Evolutionary conservation across 1,140 invertebrate genomes (phyloP).

Genomic region (Drosophila dunni): DNA sequence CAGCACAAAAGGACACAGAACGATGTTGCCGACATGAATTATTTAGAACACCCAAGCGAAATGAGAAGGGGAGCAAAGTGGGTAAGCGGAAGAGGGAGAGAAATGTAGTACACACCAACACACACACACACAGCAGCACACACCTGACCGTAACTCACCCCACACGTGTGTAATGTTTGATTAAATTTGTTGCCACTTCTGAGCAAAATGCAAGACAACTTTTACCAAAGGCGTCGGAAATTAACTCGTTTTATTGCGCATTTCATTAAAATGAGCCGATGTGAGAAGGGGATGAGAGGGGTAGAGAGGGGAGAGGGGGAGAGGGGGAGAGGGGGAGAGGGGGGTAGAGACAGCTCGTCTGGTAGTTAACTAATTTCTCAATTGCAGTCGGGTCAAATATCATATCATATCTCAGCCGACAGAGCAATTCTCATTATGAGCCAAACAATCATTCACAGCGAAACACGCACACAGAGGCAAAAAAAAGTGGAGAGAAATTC

Average conservation of each 20-base stretch:
- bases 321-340: neutral
- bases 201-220: constrained; percentile 4
- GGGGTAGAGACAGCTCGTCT: neutral
- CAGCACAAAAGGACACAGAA: constrained; percentile 61
- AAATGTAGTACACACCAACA: too few relatives aligned
- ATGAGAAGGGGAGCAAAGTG: constrained; percentile 5
- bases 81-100: neutral
- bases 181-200: constrained; percentile 72
- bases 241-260: constrained; percentile 73
- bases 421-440: constrained; percentile 70
- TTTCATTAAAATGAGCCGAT: constrained; percentile 34
- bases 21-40: constrained; percentile 73
- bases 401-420: constrained; percentile 62
- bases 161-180: constrained; percentile 52
- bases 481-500: neutral
- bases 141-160: neutral
- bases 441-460: constrained; percentile 70
- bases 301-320: neutral
- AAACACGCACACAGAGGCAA: constrained; percentile 20
- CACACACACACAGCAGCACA: too few relatives aligned
- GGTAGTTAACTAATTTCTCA: constrained; percentile 48
- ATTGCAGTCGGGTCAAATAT: constrained; percentile 37
- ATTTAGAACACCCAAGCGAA: constrained; percentile 66
- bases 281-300: neutral
- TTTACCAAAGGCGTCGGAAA: constrained; percentile 59